phyloP scores from a whole-genome alignment of 2,888 invertebrate species.

The Amiota mariae region DNA sequence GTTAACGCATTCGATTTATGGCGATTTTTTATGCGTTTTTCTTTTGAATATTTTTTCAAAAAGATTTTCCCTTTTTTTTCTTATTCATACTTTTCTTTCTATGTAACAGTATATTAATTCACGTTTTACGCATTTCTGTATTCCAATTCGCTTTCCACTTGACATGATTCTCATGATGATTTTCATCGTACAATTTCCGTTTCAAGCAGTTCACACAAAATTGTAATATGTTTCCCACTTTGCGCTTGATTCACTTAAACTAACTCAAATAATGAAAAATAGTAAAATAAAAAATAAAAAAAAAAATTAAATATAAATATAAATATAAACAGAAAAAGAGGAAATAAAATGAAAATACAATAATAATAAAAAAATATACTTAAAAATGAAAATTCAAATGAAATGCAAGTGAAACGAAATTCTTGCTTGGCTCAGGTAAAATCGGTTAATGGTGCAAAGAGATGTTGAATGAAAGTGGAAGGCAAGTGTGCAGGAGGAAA shows the following conservation, averaged over 20 bases:
- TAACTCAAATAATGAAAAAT: background rate
- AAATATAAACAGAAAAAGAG: background rate
- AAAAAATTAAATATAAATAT: background rate
- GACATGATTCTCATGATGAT: conserved; percentile 52
- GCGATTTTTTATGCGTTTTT: too few relatives aligned
- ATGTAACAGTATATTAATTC: background rate
- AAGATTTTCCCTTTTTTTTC: too few relatives aligned
- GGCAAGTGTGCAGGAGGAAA: too few relatives aligned
- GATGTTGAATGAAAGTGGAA: too few relatives aligned
- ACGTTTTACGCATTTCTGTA: conserved; percentile 44
- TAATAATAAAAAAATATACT: background rate
- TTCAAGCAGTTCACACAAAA: conserved; percentile 20
- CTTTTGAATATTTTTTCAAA: too few relatives aligned
- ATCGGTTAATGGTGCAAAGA: too few relatives aligned
- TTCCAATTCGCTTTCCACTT: conserved; percentile 58
- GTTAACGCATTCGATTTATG: too few relatives aligned
- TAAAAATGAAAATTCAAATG: background rate
- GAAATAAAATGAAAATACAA: background rate
- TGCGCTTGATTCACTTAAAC: conserved; percentile 30
- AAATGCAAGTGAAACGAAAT: background rate
- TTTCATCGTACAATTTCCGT: conserved; percentile 55
- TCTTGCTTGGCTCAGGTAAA: too few relatives aligned
- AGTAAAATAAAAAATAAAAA: background rate
- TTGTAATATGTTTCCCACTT: conserved; percentile 56
- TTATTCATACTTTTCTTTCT: background rate